Conservation (phyloP, 2,888 invertebrate genomes). For the Tenthredo mesomela region DNA sequence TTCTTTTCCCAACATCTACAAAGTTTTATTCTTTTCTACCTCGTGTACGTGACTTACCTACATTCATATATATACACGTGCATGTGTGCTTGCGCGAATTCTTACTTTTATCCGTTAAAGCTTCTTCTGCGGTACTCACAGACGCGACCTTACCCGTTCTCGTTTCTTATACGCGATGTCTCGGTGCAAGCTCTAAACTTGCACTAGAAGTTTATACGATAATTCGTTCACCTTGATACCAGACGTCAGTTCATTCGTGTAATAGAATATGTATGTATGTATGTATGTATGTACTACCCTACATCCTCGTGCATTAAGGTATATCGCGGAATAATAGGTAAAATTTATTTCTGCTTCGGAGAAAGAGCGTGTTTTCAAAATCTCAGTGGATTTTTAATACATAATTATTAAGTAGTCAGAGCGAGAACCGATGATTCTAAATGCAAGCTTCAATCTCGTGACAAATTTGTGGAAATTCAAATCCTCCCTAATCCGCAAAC, state of each 20-base stretch:
- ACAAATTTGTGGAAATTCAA: conserved; percentile 46
- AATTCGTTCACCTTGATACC: neutral
- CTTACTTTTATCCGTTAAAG: neutral
- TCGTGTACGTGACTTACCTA: neutral
- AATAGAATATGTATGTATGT: neutral
- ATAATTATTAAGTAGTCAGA: neutral
- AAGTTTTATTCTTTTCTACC: neutral
- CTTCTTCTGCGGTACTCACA: neutral
- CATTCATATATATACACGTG: neutral
- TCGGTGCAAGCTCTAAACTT: neutral
- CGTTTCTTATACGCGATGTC: neutral
- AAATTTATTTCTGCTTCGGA: neutral
- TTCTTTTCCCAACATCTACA: neutral
- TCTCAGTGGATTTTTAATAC: neutral
- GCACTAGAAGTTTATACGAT: neutral
- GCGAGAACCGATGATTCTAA: neutral
- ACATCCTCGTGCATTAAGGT: neutral
- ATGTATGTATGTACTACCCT: neutral
- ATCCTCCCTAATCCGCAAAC: conserved; percentile 46
- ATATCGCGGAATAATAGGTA: neutral
- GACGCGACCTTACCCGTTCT: neutral
- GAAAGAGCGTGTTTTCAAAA: neutral
- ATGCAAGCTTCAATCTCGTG: neutral
- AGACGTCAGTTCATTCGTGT: neutral
- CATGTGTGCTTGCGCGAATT: neutral